Base-by-base conservation (phyloP, 1,140 invertebrate species). In the Tachypleus tridentatus region DNA sequence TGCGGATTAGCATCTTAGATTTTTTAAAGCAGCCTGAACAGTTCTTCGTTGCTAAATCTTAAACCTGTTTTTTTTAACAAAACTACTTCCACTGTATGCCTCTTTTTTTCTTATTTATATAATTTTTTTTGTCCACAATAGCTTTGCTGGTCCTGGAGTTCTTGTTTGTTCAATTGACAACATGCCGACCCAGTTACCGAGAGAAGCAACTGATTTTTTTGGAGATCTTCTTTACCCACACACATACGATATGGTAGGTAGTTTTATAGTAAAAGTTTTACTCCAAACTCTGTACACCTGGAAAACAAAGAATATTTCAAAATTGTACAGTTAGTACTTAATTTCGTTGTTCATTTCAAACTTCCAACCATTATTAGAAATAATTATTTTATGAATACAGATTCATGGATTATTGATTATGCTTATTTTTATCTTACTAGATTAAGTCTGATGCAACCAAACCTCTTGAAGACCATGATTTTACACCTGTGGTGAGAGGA, bases 121-220 rank as follows among this genome's bases (percentile, higher is more conserved):
- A 8, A 54, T n/a, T 54, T 0, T n/a, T 7, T 65, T 58, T 70
- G 69, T 29, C 5, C 57, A 56, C 49, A 56, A n/a, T 72, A 88
- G 89, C 77, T 97, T 97, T 76, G 92, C 91, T 78, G 95, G 95
- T 4, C 88, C 91, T 0, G 97, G 97, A 47, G 94, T 99, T 3
- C 78, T 99, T 59, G 94, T 99, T 3, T 99, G 97, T 76, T 97
- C 93, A 4, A 98, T 99, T 67, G 97, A 99, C 78, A 99, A 99
- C 76, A 99, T 99, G 97, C 97, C 97, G 3, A 98, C 97, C 0
- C 97, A 99, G 76, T 79, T 99, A 56, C 97, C 97, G 0, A 82
- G 90, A 54, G 97, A 99, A 77, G 86, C 96, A 0, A 99, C 97
- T 0, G 95, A 99, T 74, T 94, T 95, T 75, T 99, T 99, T 76